Base-by-base conservation (phyloP, 2,888 invertebrate genomes). In the Dolichopus griseipennis region DNA sequence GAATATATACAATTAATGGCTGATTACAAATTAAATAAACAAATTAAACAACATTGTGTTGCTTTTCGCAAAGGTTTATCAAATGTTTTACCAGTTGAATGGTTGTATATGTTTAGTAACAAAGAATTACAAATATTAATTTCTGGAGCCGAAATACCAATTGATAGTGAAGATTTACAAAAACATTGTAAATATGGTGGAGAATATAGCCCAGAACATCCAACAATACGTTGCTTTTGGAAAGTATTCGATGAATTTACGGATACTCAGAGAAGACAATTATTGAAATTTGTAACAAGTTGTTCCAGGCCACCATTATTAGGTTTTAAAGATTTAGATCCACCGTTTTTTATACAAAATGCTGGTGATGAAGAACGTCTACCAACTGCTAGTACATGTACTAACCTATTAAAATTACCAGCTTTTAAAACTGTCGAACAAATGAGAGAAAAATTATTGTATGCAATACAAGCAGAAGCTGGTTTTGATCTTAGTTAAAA, bases 211-310 rank as follows among this genome's bases (percentile, higher is more conserved):
- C 84, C 85, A 15, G 88, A 90, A 66, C 95, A 96, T 83, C 90
- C 90, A 3, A 95, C 93, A 0, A 94, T 97, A 71, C 78, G 86
- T 71, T 84, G 87, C 68, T 98, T 98, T 83, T 98, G 98, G 98
- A 87, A 88, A 73, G 93, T 94, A 61, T 86, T 97, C 10, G 85
- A 88, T 68, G 85, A 86, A 65, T 95, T 98, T 79, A 88, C 87
- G 67, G 94, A 95, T 79, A 84, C 86, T 67, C 93, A 96, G 80
- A 88, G 91, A 71, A 85, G 95, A 70, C 91, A 93, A 77, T 83
- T 99, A 67, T 84, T 99, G 10, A 97, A 97, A 83, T 99, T 99
- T 83, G 97, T 98, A 63, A 99, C 99, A 2, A 96, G 97, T 78
- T 98, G 98, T 78, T 98, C 98, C 0, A 83, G 97, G 69, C 96